Evolutionary conservation across 2,888 invertebrate genomes (phyloP), one percentile per base, ranked within the genome.

Genomic region (Polyommatus iphigenia): DNA sequence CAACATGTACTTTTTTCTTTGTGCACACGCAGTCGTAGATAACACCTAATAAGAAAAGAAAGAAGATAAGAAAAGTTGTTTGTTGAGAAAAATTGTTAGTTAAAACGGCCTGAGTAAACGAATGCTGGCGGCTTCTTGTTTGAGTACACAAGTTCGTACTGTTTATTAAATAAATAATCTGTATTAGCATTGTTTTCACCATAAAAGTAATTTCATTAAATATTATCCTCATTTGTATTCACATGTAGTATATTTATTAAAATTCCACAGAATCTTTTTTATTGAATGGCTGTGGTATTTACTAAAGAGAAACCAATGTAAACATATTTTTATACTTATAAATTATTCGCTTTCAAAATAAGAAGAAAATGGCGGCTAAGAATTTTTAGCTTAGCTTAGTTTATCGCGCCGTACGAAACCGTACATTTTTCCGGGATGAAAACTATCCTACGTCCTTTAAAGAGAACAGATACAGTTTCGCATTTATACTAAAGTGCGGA

Each of bases 31-130:
- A 36, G 46, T 13, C 54, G 18, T 18, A 15, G 4, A 54, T 5
- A 18, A 18, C 54, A 10, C 10, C 46, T 10, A 29, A 67, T 15
- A 29, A 10, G 29, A 0, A 67, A 15, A 29, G 13, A 67, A 67
- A 67, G 29, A 6, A 5, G 5, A 13, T 15, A 32, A 29, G 67
- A 24, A 62, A 62, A 24, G 24, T 32, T 67, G 67, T 29, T 67
- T 67, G 29, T 67, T 15, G 67, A 67, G 67, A 67, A 67, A 67
- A 67, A 67, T 18, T 67, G 67, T 67, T 67, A 67, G 6, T 67
- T 67, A 67, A 67, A 29, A 67, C 29, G 15, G 29, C 15, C 67
- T 29, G 67, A 15, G 29, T 18, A 67, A 67, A 67, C 67, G 29
- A 67, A 15, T 15, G 67, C 29, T 32, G 62, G 8, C 62, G 24